Percentiles rank a stretch among this genome's conserved stretches.
Evolutionary conservation across 2,888 invertebrate genomes (phyloP).

Genomic region (Omphaloscelis lunosa): DNA sequence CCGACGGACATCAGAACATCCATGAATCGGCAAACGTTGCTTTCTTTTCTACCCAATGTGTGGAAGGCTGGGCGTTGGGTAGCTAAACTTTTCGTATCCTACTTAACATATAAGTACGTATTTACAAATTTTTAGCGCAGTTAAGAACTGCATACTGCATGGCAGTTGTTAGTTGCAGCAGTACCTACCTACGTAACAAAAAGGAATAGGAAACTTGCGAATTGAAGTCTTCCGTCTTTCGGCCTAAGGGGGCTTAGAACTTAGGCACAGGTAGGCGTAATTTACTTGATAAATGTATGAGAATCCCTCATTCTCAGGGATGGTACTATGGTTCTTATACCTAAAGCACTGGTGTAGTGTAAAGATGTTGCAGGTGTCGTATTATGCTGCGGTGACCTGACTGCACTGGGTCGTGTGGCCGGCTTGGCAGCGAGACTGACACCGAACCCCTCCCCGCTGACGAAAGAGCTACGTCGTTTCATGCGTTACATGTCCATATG

Average conservation of each 20-base stretch:
- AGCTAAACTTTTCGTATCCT: background rate
- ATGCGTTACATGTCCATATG: conserved; percentile 98
- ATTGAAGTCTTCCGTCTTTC: background rate
- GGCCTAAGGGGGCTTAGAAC: background rate
- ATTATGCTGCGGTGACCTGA: conserved; percentile 96
- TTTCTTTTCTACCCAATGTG: conserved; percentile 98
- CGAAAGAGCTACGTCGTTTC: conserved; percentile 98
- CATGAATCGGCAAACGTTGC: conserved; percentile 97
- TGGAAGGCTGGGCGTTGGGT: conserved; percentile 97
- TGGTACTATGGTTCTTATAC: no score
- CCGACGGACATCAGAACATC: conserved; percentile 97
- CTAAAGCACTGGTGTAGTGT: background rate
- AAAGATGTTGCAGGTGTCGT: conserved; percentile 91
- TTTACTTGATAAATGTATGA: background rate
- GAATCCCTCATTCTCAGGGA: background rate
- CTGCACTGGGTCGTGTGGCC: conserved; percentile 97
- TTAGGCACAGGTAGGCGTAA: background rate
- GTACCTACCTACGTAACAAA: background rate
- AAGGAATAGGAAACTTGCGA: background rate
- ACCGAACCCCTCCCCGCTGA: conserved; percentile 98
- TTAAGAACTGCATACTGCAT: background rate
- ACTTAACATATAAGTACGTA: background rate
- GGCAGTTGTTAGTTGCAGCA: background rate
- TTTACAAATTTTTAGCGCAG: background rate
- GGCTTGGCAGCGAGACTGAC: conserved; percentile 97